Evolutionary conservation across 2,113 vertebrate genomes (phyloP).

Genomic region (Pteropus alecto): DNA sequence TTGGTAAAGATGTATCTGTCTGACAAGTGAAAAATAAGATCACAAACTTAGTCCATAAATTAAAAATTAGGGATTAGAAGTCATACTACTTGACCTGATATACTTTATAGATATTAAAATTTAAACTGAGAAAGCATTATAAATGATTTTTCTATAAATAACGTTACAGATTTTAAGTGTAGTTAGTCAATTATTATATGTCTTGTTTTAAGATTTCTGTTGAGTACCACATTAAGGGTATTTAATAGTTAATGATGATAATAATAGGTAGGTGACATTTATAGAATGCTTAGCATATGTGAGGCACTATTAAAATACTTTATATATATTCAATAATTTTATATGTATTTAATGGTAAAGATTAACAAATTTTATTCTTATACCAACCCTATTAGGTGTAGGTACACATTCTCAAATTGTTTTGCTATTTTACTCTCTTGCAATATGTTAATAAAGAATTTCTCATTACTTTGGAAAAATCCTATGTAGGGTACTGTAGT

Average conservation of each 20-base stretch:
- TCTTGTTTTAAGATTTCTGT: background rate
- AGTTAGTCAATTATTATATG: background rate
- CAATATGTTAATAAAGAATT: background rate
- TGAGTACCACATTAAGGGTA: background rate
- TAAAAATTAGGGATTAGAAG: conserved; percentile 12
- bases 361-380: background rate
- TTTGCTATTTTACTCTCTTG: background rate
- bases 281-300: background rate
- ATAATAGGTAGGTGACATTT: background rate
- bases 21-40: conserved; percentile 17
- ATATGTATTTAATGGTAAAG: background rate
- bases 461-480: conserved; percentile 2
- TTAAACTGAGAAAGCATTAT: background rate
- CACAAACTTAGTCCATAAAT: background rate
- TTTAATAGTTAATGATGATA: conserved; percentile 27
- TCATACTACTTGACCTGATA: background rate
- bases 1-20: background rate
- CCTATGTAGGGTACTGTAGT: background rate
- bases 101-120: background rate
- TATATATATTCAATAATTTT: background rate
- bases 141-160: background rate
- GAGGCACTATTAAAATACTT: background rate
- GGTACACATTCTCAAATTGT: background rate
- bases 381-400: background rate
- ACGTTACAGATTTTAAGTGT: background rate